Base-by-base conservation (phyloP, 2,888 invertebrate species). In the Bombyx huttoni region DNA sequence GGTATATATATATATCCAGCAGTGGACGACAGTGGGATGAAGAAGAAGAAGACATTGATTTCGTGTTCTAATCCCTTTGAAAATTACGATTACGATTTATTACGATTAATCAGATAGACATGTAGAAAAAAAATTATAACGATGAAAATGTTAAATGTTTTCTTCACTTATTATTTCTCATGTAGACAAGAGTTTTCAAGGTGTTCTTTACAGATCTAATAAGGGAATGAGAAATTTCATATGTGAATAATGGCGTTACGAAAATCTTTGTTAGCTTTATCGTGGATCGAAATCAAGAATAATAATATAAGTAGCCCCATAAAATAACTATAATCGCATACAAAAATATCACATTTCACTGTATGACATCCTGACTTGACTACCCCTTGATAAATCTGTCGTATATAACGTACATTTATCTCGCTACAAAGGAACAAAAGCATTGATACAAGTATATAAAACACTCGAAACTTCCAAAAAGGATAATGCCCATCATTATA, bases 401-500 rank as follows among this genome's bases (percentile, higher is more conserved):
- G 58, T 78, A 83, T 61, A 78, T 84, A 83, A 62, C 70, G 63
- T 73, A 72, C 71, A 76, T 81, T 76, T 73, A 80, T 80, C 70
- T 73, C 66, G 68, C 71, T 71, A 83, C 84, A 87, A 87, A 73
- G 80, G 82, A 81, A 88, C 85, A 86, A 87, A 82, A 74, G 78
- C 65, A 68, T 63, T 65, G 77, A 75, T 83, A 80, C 77, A 76
- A 78, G 76, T 82, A 88, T 64, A 88, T 87, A 87, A 87, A 87
- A 87, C 86, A 87, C 87, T 88, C 73, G 77, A 87, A 81, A 82
- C 70, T 75, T 80, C 78, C 67, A 78, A 71, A 81, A 74, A 77
- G 82, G 76, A 88, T 87, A 87, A 86, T 81, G 75, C 79, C 84
- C 78, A 79, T 88, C 85, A 88, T 88, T 87, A 87, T 83, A 84